A percentile compares a stretch with the other conserved stretches of the same genome.
Evolutionary conservation across 2,113 vertebrate species (phyloP).

Genomic region (Regulus satrapa): DNA sequence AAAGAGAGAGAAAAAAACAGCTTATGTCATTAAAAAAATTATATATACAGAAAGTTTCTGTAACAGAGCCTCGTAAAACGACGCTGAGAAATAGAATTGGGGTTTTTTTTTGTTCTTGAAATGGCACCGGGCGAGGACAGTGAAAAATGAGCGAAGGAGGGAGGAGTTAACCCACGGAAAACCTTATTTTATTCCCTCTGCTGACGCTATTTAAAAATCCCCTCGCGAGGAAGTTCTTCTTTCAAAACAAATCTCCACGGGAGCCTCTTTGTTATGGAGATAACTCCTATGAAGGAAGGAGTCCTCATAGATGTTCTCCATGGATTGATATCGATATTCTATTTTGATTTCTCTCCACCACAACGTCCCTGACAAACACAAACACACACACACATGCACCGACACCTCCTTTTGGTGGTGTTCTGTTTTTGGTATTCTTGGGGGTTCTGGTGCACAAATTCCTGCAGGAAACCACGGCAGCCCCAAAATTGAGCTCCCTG

Average conservation of each 20-base stretch:
- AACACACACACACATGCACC: neutral
- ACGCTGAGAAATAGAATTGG: neutral
- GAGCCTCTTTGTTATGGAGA: neutral
- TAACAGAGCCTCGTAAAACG: neutral
- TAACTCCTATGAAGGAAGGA: neutral
- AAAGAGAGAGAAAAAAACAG: neutral
- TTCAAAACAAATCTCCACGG: neutral
- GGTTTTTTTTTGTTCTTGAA: neutral
- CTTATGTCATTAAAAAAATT: neutral
- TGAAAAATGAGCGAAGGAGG: neutral
- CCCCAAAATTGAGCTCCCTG: neutral
- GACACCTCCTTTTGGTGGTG: neutral
- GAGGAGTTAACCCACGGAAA: neutral
- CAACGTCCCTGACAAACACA: too few relatives aligned
- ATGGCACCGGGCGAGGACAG: neutral
- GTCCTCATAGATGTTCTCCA: neutral
- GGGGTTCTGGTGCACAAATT: neutral
- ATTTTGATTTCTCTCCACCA: neutral
- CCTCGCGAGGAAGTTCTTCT: neutral
- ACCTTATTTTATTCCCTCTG: neutral
- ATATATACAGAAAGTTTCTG: neutral
- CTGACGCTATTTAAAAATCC: neutral
- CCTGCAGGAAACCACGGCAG: neutral
- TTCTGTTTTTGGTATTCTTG: too few relatives aligned
- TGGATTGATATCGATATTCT: neutral